Percentiles rank a stretch among this genome's conserved stretches.
These are phyloP conservation scores for Oreotrochilus melanogaster DNA, from an alignment of 2,113 vertebrate genomes.

Conservation along the genomic window DNA sequence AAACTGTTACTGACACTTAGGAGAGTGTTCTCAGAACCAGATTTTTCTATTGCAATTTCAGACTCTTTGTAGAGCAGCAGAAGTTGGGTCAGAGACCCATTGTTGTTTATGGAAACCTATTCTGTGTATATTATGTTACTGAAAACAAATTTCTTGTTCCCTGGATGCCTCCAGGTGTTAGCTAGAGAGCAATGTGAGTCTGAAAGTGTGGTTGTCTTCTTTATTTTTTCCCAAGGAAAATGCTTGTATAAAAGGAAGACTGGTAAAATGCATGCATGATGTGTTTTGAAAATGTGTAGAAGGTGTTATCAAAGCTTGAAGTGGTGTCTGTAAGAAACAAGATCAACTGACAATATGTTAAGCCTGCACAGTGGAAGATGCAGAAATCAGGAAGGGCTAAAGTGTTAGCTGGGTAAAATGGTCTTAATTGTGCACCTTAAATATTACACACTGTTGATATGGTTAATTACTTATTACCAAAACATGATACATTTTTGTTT, in stretches of 20 bases:
- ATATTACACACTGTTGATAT: neutral
- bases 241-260: neutral
- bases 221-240: neutral
- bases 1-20: neutral
- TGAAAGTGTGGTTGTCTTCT: neutral
- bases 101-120: neutral
- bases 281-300: constrained; percentile 13
- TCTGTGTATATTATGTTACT: neutral
- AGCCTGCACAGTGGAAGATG: neutral
- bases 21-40: neutral
- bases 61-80: neutral
- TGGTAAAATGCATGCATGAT: neutral
- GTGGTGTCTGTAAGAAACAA: neutral
- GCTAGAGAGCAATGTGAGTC: neutral
- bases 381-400: neutral
- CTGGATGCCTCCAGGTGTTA: neutral
- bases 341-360: neutral
- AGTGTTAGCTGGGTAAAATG: neutral
- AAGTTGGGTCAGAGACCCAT: neutral
- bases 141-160: neutral
- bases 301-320: neutral
- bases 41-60: neutral
- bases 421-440: neutral
- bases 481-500: neutral
- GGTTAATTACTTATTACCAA: neutral